Evolutionary conservation across 2,113 vertebrate species (phyloP).

Genomic region (Pionites leucogaster): DNA sequence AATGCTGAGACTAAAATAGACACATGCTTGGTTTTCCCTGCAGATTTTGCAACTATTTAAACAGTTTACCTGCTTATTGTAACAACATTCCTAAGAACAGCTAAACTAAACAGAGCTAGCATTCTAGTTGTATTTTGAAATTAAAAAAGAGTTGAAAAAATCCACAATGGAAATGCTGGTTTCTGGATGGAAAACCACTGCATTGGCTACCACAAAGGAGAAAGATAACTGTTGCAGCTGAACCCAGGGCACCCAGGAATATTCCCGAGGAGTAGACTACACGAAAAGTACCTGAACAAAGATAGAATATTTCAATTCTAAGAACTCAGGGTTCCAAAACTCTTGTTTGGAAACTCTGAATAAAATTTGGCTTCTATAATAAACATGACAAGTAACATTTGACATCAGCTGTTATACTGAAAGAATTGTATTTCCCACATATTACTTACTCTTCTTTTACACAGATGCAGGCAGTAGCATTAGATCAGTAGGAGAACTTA

Average conservation of each 20-base stretch:
- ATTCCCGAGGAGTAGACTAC: background rate
- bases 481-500: background rate
- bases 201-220: background rate
- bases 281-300: background rate
- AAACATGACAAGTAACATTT: background rate
- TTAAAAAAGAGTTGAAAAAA: background rate
- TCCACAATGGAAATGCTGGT: background rate
- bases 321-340: background rate
- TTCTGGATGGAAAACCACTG: background rate
- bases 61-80: background rate
- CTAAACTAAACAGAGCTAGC: background rate
- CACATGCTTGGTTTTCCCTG: background rate
- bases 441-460: background rate
- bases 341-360: background rate
- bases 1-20: background rate
- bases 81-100: background rate
- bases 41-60: background rate
- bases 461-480: background rate
- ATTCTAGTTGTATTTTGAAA: background rate
- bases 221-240: background rate
- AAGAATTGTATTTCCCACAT: background rate
- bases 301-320: background rate
- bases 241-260: background rate
- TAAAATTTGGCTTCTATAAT: background rate
- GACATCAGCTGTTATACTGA: background rate